Evolutionary conservation across 2,888 invertebrate species (phyloP).

Genomic region (Rhagophthalmus giganteus): DNA sequence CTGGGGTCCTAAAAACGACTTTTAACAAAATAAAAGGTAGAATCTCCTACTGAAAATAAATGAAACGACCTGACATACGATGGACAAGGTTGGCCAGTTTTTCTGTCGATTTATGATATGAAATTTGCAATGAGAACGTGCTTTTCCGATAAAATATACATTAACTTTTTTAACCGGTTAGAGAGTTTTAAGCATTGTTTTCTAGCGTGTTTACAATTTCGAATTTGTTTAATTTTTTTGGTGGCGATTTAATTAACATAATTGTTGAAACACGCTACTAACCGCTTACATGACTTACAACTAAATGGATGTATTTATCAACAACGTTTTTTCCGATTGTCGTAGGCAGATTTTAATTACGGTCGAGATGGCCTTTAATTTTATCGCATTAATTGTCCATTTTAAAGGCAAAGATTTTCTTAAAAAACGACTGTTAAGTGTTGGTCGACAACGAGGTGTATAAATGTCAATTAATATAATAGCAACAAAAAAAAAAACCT

Average conservation of each 20-base stretch:
- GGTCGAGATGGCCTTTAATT: not conserved
- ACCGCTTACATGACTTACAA: constrained; percentile 10
- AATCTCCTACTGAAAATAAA: constrained; percentile 22
- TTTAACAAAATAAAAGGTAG: constrained; percentile 24
- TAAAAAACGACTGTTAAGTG: not conserved
- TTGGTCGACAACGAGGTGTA: constrained; percentile 19
- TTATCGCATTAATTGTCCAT: constrained; percentile 2
- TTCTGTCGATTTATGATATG: constrained; percentile 31
- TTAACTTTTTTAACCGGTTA: constrained; percentile 14
- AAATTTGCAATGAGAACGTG: constrained; percentile 22
- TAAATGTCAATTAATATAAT: constrained; percentile 28
- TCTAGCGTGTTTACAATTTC: constrained; percentile 24
- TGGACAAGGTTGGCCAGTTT: constrained; percentile 31
- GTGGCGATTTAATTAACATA: constrained; percentile 24
- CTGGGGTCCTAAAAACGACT: constrained; percentile 29
- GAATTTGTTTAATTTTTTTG: constrained; percentile 23
- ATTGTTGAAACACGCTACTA: constrained; percentile 22
- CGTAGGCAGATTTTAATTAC: not conserved
- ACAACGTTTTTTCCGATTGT: constrained; percentile 1
- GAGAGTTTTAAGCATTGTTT: constrained; percentile 20
- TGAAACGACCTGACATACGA: constrained; percentile 27
- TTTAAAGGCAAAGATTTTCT: no score
- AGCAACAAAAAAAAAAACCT: constrained; percentile 19
- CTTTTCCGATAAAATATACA: constrained; percentile 29
- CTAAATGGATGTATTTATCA: constrained; percentile 15